Evolutionary conservation across 2,888 invertebrate genomes (phyloP).

Genomic region (Conops quadrifasciatus): DNA sequence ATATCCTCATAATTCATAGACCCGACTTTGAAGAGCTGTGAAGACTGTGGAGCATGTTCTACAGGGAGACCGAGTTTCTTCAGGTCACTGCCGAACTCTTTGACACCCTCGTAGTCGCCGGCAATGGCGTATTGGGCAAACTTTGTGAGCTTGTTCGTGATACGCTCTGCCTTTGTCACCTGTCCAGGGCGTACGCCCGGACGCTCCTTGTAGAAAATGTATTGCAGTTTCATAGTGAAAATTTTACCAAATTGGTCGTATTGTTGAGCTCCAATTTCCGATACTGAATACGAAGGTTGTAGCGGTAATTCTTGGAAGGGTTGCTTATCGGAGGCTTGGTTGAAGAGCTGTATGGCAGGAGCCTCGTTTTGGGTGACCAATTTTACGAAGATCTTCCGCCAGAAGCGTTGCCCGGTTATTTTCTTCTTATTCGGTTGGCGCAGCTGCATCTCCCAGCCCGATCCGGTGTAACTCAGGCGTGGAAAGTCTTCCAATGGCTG

Average conservation of each 20-base stretch:
- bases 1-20: constrained; percentile 88
- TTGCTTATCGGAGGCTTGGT: constrained; percentile 84
- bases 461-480: constrained; percentile 76
- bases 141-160: constrained; percentile 90
- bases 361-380: constrained; percentile 81
- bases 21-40: constrained; percentile 95
- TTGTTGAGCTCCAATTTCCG: constrained; percentile 94
- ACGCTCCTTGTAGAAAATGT: constrained; percentile 97
- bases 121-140: constrained; percentile 94
- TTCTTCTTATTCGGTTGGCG: constrained; percentile 97
- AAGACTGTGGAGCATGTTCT: constrained; percentile 96
- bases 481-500: constrained; percentile 93
- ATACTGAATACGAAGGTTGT: constrained; percentile 94
- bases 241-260: constrained; percentile 99
- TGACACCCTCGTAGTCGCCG: constrained; percentile 91
- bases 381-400: constrained; percentile 95
- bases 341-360: constrained; percentile 86
- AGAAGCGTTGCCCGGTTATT: constrained; percentile 92
- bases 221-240: constrained; percentile 94
- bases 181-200: constrained; percentile 96
- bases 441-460: constrained; percentile 96
- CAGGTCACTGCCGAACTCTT: constrained; percentile 91
- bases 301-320: constrained; percentile 95
- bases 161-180: constrained; percentile 90
- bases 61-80: constrained; percentile 94